These are phyloP conservation scores for Apostichopus japonicus DNA, from an alignment of 35 echinoderm and acorn worm species.

Conservation along the genomic window DNA sequence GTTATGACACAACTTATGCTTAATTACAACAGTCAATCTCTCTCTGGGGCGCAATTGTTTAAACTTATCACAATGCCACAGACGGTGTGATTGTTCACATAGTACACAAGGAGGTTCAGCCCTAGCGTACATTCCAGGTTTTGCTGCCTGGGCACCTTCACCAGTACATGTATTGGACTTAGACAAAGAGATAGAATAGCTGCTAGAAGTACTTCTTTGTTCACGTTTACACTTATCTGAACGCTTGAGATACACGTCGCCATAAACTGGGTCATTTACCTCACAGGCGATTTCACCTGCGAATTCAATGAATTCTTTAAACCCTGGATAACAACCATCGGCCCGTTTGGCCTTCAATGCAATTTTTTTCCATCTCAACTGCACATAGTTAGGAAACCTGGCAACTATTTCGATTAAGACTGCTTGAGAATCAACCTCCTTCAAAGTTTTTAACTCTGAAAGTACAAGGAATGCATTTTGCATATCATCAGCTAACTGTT, in stretches of 20 bases:
- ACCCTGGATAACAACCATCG: conserved; percentile 18
- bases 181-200: conserved; percentile 16
- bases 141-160: not conserved
- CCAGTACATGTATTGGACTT: not conserved
- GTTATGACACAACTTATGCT: conserved; percentile 55
- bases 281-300: conserved; percentile 7
- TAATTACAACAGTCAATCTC: conserved; percentile 41
- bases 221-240: conserved; percentile 3
- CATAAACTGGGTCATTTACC: conserved; percentile 48
- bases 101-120: conserved; percentile 48
- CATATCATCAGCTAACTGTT: conserved; percentile 43
- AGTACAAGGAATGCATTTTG: conserved; percentile 41
- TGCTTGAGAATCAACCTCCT: too few species aligned
- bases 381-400: conserved; percentile 16
- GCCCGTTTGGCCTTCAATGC: conserved; percentile 2
- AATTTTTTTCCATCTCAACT: conserved; percentile 36
- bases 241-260: conserved; percentile 31
- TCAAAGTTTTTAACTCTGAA: too few species aligned
- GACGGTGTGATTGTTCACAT: conserved; percentile 56
- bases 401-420: conserved; percentile 17
- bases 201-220: not conserved
- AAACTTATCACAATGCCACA: conserved; percentile 61
- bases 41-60: conserved; percentile 40
- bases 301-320: conserved; percentile 24
- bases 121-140: conserved; percentile 22